These are phyloP conservation scores for Temnothorax longispinosus DNA, from an alignment of 1,140 invertebrate species.

Conservation along the genomic window DNA sequence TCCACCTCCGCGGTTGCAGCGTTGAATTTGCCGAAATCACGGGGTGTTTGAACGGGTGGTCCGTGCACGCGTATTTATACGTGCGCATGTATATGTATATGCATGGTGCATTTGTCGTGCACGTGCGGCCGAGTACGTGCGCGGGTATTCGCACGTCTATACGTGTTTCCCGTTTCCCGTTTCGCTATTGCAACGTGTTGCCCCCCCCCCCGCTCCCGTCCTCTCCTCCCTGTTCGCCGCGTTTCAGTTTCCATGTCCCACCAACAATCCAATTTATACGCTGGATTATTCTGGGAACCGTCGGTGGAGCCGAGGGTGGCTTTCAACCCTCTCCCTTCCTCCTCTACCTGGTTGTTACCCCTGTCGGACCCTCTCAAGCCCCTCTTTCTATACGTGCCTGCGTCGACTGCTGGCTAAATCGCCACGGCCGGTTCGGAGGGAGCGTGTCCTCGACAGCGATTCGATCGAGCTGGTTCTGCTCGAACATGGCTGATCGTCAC, in stretches of 20 bases:
- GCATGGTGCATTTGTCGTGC: constrained; percentile 50
- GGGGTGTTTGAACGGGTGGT: not conserved
- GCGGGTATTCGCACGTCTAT: constrained; percentile 34
- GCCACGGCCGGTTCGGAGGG: constrained; percentile 52
- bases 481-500: constrained; percentile 66
- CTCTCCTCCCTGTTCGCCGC: constrained; percentile 45
- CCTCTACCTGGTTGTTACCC: constrained; percentile 35
- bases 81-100: not conserved
- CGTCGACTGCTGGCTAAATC: constrained; percentile 58
- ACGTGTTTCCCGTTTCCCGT: constrained; percentile 38
- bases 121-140: constrained; percentile 25
- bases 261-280: constrained; percentile 84
- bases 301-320: constrained; percentile 59
- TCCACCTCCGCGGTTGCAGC: constrained; percentile 57
- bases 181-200: constrained; percentile 68
- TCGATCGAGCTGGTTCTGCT: constrained; percentile 49
- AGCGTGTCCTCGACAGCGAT: constrained; percentile 51
- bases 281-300: constrained; percentile 81
- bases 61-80: constrained; percentile 36
- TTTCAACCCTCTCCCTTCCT: constrained; percentile 39
- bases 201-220: constrained; percentile 44
- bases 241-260: constrained; percentile 72
- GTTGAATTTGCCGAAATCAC: constrained; percentile 59
- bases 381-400: constrained; percentile 59
- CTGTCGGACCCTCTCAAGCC: constrained; percentile 25